phyloP scores from a whole-genome alignment of 2,113 vertebrate species.

The Callorhinus ursinus region DNA sequence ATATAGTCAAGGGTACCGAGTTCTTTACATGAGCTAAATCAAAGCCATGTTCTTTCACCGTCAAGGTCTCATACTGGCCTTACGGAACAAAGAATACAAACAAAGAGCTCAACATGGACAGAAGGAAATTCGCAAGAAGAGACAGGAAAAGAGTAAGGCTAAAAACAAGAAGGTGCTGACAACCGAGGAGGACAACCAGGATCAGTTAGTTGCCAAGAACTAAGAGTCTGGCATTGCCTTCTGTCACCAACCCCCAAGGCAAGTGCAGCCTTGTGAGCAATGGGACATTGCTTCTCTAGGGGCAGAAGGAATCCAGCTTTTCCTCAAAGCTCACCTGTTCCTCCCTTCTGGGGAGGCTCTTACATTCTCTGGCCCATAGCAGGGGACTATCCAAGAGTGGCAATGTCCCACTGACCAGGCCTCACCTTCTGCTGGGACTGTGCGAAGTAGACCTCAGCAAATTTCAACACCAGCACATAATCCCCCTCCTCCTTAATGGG shows the following conservation, averaged over 20 bases:
- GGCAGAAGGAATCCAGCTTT: neutral
- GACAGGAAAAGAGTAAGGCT: neutral
- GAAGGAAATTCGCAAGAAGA: neutral
- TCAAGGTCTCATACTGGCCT: neutral
- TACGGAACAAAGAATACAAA: neutral
- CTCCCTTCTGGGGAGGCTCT: neutral
- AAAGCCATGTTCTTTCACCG: neutral
- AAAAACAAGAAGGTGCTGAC: neutral
- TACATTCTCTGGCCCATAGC: neutral
- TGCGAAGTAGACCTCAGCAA: constrained; percentile 98
- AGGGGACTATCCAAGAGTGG: neutral
- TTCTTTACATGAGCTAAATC: neutral
- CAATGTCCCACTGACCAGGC: neutral
- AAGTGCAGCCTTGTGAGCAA: neutral
- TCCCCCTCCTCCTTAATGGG: constrained; percentile 97
- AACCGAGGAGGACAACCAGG: neutral
- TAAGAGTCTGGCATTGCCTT: neutral
- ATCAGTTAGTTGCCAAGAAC: neutral
- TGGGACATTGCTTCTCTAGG: neutral
- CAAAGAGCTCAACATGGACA: neutral
- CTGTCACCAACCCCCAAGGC: neutral
- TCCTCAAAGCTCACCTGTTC: neutral
- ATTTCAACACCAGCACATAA: constrained; percentile 97
- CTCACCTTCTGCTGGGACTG: constrained; percentile 99
- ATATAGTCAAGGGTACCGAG: neutral